Percentiles rank a stretch among this genome's conserved stretches.
Evolutionary conservation across 2,113 vertebrate species (phyloP).

Genomic region (Antechinus flavipes): DNA sequence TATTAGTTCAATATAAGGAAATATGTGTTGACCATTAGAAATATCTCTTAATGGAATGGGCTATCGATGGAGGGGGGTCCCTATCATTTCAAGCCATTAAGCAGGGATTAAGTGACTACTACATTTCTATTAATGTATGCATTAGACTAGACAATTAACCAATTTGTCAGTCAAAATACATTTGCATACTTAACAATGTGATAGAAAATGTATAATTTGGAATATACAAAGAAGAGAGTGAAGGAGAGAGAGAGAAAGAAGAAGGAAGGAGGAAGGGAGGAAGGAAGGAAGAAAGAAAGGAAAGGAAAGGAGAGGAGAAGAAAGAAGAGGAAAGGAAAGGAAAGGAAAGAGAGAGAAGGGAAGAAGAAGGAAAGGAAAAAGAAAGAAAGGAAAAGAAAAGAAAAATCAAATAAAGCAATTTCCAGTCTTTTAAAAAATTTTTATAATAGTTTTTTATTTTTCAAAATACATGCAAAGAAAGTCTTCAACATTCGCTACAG

Average conservation of each 20-base stretch:
- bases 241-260: background rate
- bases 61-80: background rate
- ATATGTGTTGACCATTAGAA: background rate
- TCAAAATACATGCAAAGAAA: too few species aligned
- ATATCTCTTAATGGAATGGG: background rate
- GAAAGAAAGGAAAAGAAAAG: background rate
- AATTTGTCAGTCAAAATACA: background rate
- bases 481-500: too few species aligned
- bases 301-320: too few species aligned
- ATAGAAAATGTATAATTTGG: background rate
- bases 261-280: background rate
- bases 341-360: background rate
- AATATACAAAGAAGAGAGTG: background rate
- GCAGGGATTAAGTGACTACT: background rate
- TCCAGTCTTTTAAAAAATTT: too few species aligned
- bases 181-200: background rate
- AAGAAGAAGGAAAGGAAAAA: too few species aligned
- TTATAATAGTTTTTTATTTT: too few species aligned
- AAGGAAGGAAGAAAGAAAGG: too few species aligned
- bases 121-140: background rate
- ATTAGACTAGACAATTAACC: background rate
- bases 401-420: background rate
- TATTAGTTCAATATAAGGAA: background rate
- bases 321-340: too few species aligned
- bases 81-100: background rate